Conservation (phyloP, 2,113 vertebrate species). For the Cyanoramphus novaezelandiae region DNA sequence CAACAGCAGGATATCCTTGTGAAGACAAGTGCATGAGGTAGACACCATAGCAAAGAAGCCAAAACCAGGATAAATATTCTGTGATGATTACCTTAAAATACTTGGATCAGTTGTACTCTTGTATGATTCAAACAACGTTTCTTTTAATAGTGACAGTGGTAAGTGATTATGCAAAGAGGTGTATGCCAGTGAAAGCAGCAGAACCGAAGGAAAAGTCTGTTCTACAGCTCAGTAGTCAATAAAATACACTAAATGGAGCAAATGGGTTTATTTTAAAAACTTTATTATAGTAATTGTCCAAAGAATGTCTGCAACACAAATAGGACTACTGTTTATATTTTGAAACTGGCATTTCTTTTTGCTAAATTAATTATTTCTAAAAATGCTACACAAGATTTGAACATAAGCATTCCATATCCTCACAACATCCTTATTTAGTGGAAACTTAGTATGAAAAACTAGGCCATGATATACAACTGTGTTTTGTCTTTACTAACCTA, state of each 20-base stretch:
- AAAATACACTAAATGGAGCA: background rate
- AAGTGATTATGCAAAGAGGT: background rate
- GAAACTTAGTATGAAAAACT: background rate
- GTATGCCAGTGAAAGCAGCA: background rate
- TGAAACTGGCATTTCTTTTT: background rate
- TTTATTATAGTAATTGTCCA: background rate
- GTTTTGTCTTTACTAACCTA: background rate
- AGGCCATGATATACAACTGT: background rate
- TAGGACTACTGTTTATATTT: background rate
- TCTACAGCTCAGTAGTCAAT: background rate
- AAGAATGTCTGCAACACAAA: background rate
- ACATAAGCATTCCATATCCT: background rate
- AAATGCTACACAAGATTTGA: background rate
- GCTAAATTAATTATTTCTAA: background rate
- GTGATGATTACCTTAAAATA: background rate
- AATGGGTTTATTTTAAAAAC: background rate
- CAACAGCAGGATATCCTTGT: constrained; percentile 7
- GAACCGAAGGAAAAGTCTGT: background rate
- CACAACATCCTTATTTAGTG: background rate
- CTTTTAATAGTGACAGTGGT: background rate
- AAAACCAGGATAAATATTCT: constrained; percentile 25
- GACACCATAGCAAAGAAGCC: background rate
- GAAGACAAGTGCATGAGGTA: background rate
- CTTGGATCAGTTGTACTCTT: background rate
- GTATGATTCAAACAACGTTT: background rate